Percentiles rank a stretch among this genome's conserved stretches.
These are phyloP conservation scores for Poecilus cupreus DNA, from an alignment of 2,888 invertebrate genomes.

Conservation along the genomic window DNA sequence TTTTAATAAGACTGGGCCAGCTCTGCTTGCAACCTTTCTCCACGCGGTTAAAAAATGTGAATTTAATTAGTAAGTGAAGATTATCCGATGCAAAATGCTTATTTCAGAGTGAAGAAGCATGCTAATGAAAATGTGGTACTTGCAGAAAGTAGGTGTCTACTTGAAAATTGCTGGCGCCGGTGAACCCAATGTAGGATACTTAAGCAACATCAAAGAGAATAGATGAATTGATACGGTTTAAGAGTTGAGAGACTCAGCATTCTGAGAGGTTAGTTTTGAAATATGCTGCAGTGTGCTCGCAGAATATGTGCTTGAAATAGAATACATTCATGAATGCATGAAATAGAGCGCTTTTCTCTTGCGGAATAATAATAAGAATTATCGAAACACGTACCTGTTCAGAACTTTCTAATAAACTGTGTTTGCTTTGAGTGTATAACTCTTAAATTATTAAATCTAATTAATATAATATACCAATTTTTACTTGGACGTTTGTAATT, in stretches of 20 bases:
- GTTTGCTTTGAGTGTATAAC: no score
- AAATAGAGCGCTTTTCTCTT: neutral
- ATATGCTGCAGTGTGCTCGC: neutral
- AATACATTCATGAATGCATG: conserved; percentile 24
- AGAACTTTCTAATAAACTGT: no score
- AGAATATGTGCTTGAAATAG: conserved; percentile 32
- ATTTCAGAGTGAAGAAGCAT: neutral
- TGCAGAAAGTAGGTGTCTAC: conserved; percentile 24
- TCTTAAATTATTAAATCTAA: no score
- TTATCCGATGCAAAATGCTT: neutral
- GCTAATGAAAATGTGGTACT: conserved; percentile 36
- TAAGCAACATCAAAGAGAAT: conserved; percentile 44
- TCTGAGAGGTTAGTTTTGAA: conserved; percentile 7
- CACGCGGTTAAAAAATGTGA: no score
- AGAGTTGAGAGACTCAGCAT: conserved; percentile 5
- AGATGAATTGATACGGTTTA: conserved; percentile 36
- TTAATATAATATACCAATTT: no score
- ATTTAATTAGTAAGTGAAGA: no score
- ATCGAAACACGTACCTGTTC: no score
- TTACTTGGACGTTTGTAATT: no score
- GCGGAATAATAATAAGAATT: no score
- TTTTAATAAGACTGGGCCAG: no score
- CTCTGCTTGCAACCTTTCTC: no score
- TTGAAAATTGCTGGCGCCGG: conserved; percentile 29
- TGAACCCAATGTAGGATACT: conserved; percentile 5